These are phyloP conservation scores for Marronus borbonicus DNA, from an alignment of 2,888 invertebrate genomes.

Conservation along the genomic window DNA sequence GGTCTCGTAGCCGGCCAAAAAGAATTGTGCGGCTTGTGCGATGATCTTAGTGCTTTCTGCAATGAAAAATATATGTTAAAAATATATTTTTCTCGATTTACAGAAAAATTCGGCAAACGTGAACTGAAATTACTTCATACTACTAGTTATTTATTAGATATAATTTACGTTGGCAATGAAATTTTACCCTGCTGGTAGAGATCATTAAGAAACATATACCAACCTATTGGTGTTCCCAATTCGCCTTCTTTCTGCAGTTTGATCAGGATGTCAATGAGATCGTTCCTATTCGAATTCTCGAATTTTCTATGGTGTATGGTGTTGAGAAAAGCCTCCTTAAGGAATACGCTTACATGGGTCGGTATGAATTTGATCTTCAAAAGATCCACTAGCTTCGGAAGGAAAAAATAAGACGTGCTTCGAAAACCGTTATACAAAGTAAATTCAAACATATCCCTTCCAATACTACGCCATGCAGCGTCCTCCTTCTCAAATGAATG, in stretches of 20 bases:
- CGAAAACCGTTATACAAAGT: constrained; percentile 57
- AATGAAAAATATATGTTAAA: constrained; percentile 53
- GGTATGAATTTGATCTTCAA: constrained; percentile 51
- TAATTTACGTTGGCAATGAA: no score
- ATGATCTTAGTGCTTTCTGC: constrained; percentile 74
- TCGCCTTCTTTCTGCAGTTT: constrained; percentile 70
- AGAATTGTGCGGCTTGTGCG: constrained; percentile 75
- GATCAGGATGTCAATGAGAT: constrained; percentile 75
- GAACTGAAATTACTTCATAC: no score
- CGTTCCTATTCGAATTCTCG: constrained; percentile 68
- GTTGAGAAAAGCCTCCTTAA: constrained; percentile 48
- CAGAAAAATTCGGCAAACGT: no score
- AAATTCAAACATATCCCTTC: constrained; percentile 61
- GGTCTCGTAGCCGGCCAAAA: constrained; percentile 77
- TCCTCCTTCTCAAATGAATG: constrained; percentile 64
- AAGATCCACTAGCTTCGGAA: constrained; percentile 53
- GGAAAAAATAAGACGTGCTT: constrained; percentile 54
- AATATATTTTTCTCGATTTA: no score
- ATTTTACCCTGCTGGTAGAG: constrained; percentile 55
- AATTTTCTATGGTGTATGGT: constrained; percentile 51
- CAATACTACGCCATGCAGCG: constrained; percentile 63
- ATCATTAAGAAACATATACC: not conserved
- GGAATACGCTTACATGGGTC: constrained; percentile 39
- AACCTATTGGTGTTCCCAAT: not conserved
- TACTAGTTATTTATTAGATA: no score